Base-by-base conservation (phyloP, 2,888 invertebrate species). In the Synanthedon myopaeformis region DNA sequence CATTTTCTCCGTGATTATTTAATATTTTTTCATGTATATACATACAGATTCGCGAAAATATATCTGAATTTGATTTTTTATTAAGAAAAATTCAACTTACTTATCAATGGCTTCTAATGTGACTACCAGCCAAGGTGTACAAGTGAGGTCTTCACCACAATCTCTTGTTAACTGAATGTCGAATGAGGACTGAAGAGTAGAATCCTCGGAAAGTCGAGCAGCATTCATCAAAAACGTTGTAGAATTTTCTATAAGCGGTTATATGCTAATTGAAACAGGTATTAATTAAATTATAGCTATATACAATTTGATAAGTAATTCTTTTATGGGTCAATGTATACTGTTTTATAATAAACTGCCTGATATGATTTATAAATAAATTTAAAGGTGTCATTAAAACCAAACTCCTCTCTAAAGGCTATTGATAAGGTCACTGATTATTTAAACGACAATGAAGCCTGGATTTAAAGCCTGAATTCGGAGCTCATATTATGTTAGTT, bases 71-170 rank as follows among this genome's bases (percentile, higher is more conserved):
- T 48, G 12, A n/a, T 12, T 19, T 51, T 23, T 45, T 12, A 14
- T 11, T 4, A 13, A 23, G 23, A 3, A 23, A 23, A 2, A 23
- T 23, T 45, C 35, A 41, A 64, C 74, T 63, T 65, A 83, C 87
- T 70, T 69, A 52, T 72, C 66, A 55, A 82, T 57, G 52, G 79
- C 56, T 51, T 77, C 64, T 17, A 87, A 61, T 0, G 63, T 66
- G 66, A 90, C 69, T 1, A 66, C 65, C 4, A 91, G 66, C 67
- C 84, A 79, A 1, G 90, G 89, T 8, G 73, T 79, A 63, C 91
- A 89, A 53, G 87, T 76, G 45, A 88, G 70, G 56, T 90, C 89
- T 12, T 81, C 74, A 0, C 89, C 90, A 61, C 91, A 91, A 54
- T 88, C 89, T 49, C 83, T 76, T 0, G 87, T 78, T 49, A 87